Evolutionary conservation across 1,140 invertebrate genomes (phyloP).

Genomic region (Penaeus indicus): DNA sequence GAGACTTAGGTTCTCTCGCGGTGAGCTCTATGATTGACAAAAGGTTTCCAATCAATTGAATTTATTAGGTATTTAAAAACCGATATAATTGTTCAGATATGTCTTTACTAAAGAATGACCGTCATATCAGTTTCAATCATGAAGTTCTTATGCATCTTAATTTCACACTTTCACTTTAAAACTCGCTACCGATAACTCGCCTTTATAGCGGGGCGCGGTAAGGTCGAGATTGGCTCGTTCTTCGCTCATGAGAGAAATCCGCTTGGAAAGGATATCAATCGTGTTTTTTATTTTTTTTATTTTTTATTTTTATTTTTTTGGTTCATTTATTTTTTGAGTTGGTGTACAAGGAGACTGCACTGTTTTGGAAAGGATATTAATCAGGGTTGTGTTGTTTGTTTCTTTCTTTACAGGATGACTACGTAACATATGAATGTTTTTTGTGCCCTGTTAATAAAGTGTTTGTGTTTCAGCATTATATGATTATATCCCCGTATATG

Average conservation of each 20-base stretch:
- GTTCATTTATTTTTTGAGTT: too few relatives aligned
- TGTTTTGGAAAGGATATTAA: too few relatives aligned
- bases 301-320: not conserved
- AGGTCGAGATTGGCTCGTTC: conserved; percentile 38
- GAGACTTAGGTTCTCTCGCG: conserved; percentile 21
- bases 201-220: not conserved
- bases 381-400: too few relatives aligned
- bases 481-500: too few relatives aligned
- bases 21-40: conserved; percentile 52
- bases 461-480: too few relatives aligned
- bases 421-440: too few relatives aligned
- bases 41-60: conserved; percentile 63
- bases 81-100: not conserved
- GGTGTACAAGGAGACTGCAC: too few relatives aligned
- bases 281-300: conserved; percentile 13
- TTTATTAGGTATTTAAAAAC: conserved; percentile 14
- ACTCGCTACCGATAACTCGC: not conserved
- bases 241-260: conserved; percentile 52
- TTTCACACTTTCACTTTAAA: conserved; percentile 19
- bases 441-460: too few relatives aligned
- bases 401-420: too few relatives aligned
- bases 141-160: not conserved
- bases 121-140: not conserved
- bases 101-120: not conserved
- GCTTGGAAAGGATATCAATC: conserved; percentile 53